Evolutionary conservation across 2,888 invertebrate genomes (phyloP), one percentile per base, ranked within the genome.

Genomic region (Pollenia amentaria): DNA sequence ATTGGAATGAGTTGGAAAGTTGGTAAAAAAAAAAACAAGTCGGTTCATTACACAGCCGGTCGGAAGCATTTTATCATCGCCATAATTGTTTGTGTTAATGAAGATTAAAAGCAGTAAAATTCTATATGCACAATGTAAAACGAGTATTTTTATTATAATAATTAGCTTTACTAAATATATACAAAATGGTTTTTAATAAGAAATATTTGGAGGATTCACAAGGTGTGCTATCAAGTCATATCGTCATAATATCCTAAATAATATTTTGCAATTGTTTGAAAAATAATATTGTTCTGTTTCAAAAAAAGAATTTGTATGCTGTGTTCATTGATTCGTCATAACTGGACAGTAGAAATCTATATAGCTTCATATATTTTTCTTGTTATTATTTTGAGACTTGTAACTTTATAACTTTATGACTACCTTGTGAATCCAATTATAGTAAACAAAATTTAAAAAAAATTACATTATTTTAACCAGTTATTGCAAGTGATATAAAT

Each of bases 41-140:
- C 51, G 69, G 48, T 69, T 38, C 38, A 38, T 51, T 38, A 69
- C 38, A 38, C 29, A 29, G 44, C 29, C 16, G 6, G 21, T 67
- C 46, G 29, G 46, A 67, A 51, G 40, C 8, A 46, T 46, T 57
- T 16, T 60, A 57, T 60, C 73, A 16, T 46, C 73, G 60, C 60
- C 60, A 38, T 57, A 44, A 72, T 72, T 57, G n/a, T 44, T 57
- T 29, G 73, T 60, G n/a, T 46, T 73, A 60, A 73, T 73, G 29
- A 16, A 16, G 57, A 46, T 73, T 60, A 73, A 60, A 60, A 44
- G 60, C 21, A 21, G 46, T 57, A 29, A 60, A 46, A 60, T 60
- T 21, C 10, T 57, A 11, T 29, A 51, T 8, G 38, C 21, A 46
- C 10, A 18, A 67, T 65, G 38, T 69, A 16, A 40, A 62, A 40